These are phyloP conservation scores for Drosophila subsilvestris DNA, from an alignment of 2,888 invertebrate genomes.

Conservation along the genomic window DNA sequence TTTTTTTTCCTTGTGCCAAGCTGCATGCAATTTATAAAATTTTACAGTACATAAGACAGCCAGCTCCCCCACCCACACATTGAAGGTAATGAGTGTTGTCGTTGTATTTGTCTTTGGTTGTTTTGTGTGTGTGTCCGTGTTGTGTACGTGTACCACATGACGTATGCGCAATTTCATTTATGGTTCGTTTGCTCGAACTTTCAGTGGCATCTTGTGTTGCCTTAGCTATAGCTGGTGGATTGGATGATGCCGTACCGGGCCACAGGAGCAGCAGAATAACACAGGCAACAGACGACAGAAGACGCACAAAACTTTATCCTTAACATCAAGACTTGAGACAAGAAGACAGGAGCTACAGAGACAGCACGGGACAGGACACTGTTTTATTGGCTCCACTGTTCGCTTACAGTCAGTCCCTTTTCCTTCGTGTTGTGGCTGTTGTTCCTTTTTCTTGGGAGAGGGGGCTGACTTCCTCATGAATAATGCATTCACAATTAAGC, in stretches of 20 bases:
- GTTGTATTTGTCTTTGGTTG: constrained; percentile 37
- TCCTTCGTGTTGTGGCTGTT: constrained; percentile 26
- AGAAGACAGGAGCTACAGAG: constrained; percentile 20
- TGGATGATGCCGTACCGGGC: not conserved
- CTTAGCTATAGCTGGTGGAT: constrained; percentile 31
- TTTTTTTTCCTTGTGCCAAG: constrained; percentile 31
- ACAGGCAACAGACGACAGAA: constrained; percentile 14
- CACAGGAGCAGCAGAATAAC: constrained; percentile 15
- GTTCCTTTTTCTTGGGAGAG: constrained; percentile 33
- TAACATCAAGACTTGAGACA: constrained; percentile 26
- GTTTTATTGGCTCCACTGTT: constrained; percentile 69
- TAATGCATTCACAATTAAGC: constrained; percentile 78
- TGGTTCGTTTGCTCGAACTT: constrained; percentile 59
- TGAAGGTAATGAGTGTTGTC: constrained; percentile 60
- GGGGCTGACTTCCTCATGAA: constrained; percentile 61
- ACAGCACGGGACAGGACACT: constrained; percentile 32
- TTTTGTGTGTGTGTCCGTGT: constrained; percentile 20
- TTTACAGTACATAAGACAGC: constrained; percentile 61
- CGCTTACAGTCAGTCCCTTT: constrained; percentile 44
- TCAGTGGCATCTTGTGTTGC: constrained; percentile 43
- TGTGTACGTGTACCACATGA: constrained; percentile 55
- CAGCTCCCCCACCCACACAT: constrained; percentile 27
- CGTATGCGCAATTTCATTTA: constrained; percentile 69
- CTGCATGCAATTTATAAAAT: constrained; percentile 61
- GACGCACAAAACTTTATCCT: constrained; percentile 43